phyloP scores from a whole-genome alignment of 2,797 vertebrate species.

The Mycteria americana region DNA sequence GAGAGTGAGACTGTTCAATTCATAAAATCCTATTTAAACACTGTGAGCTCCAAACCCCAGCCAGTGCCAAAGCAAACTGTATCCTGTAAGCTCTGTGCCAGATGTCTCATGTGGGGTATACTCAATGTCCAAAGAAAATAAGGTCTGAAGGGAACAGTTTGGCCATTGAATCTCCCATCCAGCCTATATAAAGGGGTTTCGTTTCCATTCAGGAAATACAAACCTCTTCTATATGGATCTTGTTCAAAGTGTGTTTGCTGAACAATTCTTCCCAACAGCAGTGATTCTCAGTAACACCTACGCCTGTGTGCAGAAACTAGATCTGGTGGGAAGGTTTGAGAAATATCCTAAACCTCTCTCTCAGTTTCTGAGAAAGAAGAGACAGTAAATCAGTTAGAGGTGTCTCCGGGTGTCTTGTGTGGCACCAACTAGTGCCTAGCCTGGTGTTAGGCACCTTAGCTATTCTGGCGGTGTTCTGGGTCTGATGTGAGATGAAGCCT shows the following conservation, averaged over 20 bases:
- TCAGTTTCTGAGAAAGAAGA: background rate
- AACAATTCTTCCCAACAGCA: background rate
- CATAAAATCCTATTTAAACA: slow-evolving; percentile 54
- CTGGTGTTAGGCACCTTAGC: rapidly evolving
- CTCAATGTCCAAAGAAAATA: slow-evolving; percentile 53
- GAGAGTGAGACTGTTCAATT: slow-evolving; percentile 35
- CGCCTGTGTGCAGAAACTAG: background rate
- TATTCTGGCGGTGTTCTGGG: rapidly evolving
- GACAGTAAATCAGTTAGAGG: background rate
- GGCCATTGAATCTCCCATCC: background rate
- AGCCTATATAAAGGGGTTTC: slow-evolving; percentile 17
- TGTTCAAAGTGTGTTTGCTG: background rate
- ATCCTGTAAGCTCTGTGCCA: slow-evolving; percentile 34
- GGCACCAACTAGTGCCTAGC: background rate
- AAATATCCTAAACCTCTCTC: background rate
- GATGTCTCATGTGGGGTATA: slow-evolving; percentile 47
- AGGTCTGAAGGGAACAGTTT: slow-evolving; percentile 34
- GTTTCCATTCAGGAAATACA: slow-evolving; percentile 32
- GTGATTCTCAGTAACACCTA: background rate
- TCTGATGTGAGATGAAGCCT: background rate
- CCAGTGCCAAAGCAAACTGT: slow-evolving; percentile 59
- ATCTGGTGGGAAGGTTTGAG: background rate
- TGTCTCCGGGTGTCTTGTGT: background rate
- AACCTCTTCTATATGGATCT: slow-evolving; percentile 7
- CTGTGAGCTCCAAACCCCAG: background rate